Percentiles rank a stretch among this genome's conserved stretches.
Conservation (phyloP, 1,140 invertebrate species). For the Wiebesia pumilae region DNA sequence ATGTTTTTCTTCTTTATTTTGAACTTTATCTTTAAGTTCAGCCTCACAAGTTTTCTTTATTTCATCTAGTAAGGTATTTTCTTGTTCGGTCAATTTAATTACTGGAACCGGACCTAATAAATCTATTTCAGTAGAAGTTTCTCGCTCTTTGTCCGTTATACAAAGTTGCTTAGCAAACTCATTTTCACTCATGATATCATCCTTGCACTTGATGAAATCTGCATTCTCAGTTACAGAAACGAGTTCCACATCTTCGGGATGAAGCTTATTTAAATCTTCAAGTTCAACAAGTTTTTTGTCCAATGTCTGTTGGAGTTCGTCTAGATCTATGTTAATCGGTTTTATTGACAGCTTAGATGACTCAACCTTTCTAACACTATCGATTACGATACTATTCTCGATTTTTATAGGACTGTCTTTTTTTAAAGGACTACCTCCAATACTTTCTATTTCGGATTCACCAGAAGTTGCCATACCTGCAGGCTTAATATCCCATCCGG, state of each 20-base stretch:
- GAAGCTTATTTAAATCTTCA: slow-evolving; percentile 54
- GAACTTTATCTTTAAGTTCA: not conserved
- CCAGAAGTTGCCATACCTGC: not conserved
- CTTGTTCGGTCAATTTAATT: slow-evolving; percentile 24
- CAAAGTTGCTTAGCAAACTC: not conserved
- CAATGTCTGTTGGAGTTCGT: slow-evolving; percentile 47
- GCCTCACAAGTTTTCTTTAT: slow-evolving; percentile 13
- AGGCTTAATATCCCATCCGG: slow-evolving; percentile 49
- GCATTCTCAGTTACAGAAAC: not conserved
- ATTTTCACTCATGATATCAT: slow-evolving; percentile 11
- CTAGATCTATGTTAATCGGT: slow-evolving; percentile 40
- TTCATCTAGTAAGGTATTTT: slow-evolving; percentile 22
- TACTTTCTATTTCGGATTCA: not conserved
- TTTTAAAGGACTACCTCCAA: not conserved
- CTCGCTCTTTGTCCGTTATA: not conserved
- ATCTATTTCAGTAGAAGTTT: not conserved
- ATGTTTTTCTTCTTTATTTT: slow-evolving; percentile 24
- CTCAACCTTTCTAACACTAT: not conserved
- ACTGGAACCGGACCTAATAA: not conserved
- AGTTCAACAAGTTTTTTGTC: slow-evolving; percentile 47
- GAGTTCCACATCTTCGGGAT: slow-evolving; percentile 42
- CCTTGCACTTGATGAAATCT: not conserved
- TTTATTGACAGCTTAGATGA: not conserved
- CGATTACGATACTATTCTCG: not conserved
- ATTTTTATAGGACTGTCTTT: not conserved